Evolutionary conservation across 2,888 invertebrate genomes (phyloP), one percentile per base, ranked within the genome.

Genomic region (Nowickia ferox): DNA sequence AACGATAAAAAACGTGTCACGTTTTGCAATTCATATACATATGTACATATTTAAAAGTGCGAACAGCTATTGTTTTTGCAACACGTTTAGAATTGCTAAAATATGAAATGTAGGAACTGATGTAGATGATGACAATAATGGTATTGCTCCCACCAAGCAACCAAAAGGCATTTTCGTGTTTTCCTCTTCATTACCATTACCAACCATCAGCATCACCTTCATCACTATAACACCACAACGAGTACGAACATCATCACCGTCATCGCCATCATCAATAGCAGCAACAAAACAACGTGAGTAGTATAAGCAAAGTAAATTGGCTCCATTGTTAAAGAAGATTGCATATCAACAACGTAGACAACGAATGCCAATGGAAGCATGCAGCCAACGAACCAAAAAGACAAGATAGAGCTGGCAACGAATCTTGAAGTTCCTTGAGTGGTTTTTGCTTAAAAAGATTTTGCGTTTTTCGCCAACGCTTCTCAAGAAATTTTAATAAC

Each of bases 1-100:
- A 90, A 91, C 91, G 91, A 92, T 92, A 92, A 91, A 65, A 91
- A 91, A 91, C 92, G 91, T 92, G 92, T 92, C 92, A 92, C 92
- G 92, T 92, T 92, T 92, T 92, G 90, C 91, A 92, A 92, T 92
- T 92, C 92, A 92, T 92, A 92, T n/a, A n/a, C n/a, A n/a, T n/a
- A n/a, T n/a, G n/a, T n/a, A n/a, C n/a, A n/a, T 92, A 92, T 92
- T 91, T 90, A 89, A 89, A 88, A 87, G 88, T 87, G 87, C 76
- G 83, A 87, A 78, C 75, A 87, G 84, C 82, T 83, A 85, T 84
- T 87, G 90, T 79, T 84, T 77, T 86, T 89, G 88, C 90, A 90
- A 90, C 91, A 91, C 89, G 90, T 91, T 91, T 90, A 90, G 91
- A 91, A 91, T 91, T 90, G 90, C 90, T 91, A 91, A 91, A 91